These are phyloP conservation scores for Macrosiphum euphorbiae DNA, from an alignment of 2,888 invertebrate species.

Conservation along the genomic window DNA sequence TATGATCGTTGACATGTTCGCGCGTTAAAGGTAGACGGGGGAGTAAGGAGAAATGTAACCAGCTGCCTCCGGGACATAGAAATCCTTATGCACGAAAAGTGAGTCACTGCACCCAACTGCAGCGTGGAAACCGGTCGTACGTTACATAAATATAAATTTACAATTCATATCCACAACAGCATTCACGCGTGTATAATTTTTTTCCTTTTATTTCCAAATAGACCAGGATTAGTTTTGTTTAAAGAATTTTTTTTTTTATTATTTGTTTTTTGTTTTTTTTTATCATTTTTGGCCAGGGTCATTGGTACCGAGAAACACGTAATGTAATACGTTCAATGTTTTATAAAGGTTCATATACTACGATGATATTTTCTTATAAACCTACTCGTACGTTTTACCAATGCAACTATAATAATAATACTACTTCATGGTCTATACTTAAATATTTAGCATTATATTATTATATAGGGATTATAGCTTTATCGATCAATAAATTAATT, in stretches of 20 bases:
- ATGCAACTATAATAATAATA: background rate
- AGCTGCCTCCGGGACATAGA: slow-evolving; percentile 22
- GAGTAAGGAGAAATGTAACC: slow-evolving; percentile 29
- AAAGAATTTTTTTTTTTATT: background rate
- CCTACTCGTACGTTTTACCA: background rate
- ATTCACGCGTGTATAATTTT: slow-evolving; percentile 27
- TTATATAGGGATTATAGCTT: background rate
- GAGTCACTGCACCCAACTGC: slow-evolving; percentile 35
- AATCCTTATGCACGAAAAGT: slow-evolving; percentile 33
- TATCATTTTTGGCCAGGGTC: background rate
- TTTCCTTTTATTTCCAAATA: slow-evolving; percentile 23
- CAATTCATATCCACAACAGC: slow-evolving; percentile 34
- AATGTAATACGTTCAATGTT: background rate
- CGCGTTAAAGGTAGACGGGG: slow-evolving; percentile 2
- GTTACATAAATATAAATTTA: slow-evolving; percentile 37
- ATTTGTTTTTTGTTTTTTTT: background rate
- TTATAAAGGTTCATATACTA: background rate
- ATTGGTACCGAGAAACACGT: slow-evolving; percentile 7
- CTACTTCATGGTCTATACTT: background rate
- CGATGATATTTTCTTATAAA: background rate
- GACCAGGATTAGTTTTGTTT: background rate
- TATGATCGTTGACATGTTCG: slow-evolving; percentile 16
- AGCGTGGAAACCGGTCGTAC: slow-evolving; percentile 8
- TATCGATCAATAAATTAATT: background rate
- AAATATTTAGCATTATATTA: background rate